These are phyloP conservation scores for Drosophila seguyi DNA, from an alignment of 1,140 invertebrate species.

Conservation along the genomic window DNA sequence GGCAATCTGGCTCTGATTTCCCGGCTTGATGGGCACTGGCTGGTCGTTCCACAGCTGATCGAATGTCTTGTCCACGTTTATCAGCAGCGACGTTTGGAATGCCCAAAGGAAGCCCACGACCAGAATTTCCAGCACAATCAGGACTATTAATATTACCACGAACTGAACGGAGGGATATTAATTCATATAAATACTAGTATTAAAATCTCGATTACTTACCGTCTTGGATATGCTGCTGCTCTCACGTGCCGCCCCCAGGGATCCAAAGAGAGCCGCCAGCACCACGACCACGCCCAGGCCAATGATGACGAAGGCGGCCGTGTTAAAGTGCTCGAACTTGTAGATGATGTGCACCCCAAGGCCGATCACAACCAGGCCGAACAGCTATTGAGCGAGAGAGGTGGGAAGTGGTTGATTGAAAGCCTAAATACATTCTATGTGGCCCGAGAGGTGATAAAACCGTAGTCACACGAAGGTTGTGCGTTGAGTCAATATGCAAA, in stretches of 20 bases:
- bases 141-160: slow-evolving; percentile 55
- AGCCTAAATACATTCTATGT: slow-evolving; percentile 32
- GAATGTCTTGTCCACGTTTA: slow-evolving; percentile 75
- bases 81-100: slow-evolving; percentile 74
- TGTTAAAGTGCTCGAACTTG: slow-evolving; percentile 71
- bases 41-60: slow-evolving; percentile 74
- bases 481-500: slow-evolving; percentile 49
- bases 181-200: no score
- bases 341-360: slow-evolving; percentile 69
- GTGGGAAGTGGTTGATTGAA: slow-evolving; percentile 23
- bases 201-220: slow-evolving; percentile 26
- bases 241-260: slow-evolving; percentile 69
- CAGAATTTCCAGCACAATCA: slow-evolving; percentile 65
- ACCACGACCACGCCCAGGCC: slow-evolving; percentile 59
- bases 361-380: slow-evolving; percentile 60
- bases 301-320: slow-evolving; percentile 65
- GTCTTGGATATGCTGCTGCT: slow-evolving; percentile 69
- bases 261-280: slow-evolving; percentile 59
- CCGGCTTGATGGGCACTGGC: slow-evolving; percentile 73
- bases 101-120: slow-evolving; percentile 70
- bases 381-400: slow-evolving; percentile 54
- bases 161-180: slow-evolving; percentile 40
- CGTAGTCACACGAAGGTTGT: slow-evolving; percentile 14
- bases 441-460: slow-evolving; percentile 32
- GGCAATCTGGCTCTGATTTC: slow-evolving; percentile 76